phyloP scores from a whole-genome alignment of 1,140 invertebrate species.

The Spodoptera litura region DNA sequence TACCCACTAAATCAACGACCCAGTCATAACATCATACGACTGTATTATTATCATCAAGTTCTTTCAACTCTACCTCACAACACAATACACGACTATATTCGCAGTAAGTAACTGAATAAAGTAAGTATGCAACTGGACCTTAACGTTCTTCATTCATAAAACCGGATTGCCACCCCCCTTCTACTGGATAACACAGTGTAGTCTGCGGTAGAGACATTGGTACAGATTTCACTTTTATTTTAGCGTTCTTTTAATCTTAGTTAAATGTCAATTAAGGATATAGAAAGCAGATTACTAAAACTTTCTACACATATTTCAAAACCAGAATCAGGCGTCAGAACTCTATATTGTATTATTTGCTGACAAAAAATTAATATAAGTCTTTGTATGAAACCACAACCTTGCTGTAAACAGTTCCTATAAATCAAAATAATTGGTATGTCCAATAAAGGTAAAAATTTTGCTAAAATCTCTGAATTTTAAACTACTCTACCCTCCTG shows the following conservation, averaged over 20 bases:
- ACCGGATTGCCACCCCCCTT: conserved; percentile 65
- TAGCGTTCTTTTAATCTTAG: too few relatives aligned
- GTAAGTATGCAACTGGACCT: conserved; percentile 39
- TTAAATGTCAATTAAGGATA: too few relatives aligned
- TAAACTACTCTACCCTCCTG: conserved; percentile 51
- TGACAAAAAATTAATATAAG: too few relatives aligned
- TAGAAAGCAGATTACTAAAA: too few relatives aligned
- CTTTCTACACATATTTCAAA: too few relatives aligned
- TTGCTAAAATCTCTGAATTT: background rate
- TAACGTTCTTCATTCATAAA: conserved; percentile 56
- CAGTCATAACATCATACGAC: background rate
- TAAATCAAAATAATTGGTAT: too few relatives aligned
- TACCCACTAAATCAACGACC: too few relatives aligned
- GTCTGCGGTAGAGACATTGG: conserved; percentile 38
- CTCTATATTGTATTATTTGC: too few relatives aligned
- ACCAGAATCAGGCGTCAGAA: too few relatives aligned
- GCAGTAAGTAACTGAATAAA: background rate
- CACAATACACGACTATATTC: background rate
- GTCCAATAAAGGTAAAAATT: background rate
- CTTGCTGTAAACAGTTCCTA: too few relatives aligned
- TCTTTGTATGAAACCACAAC: too few relatives aligned
- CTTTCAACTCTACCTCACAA: background rate
- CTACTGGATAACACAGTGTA: conserved; percentile 50
- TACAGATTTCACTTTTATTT: background rate
- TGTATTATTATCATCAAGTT: conserved; percentile 5